Evolutionary conservation across 2,888 invertebrate genomes (phyloP).

Genomic region (Acronicta psi): DNA sequence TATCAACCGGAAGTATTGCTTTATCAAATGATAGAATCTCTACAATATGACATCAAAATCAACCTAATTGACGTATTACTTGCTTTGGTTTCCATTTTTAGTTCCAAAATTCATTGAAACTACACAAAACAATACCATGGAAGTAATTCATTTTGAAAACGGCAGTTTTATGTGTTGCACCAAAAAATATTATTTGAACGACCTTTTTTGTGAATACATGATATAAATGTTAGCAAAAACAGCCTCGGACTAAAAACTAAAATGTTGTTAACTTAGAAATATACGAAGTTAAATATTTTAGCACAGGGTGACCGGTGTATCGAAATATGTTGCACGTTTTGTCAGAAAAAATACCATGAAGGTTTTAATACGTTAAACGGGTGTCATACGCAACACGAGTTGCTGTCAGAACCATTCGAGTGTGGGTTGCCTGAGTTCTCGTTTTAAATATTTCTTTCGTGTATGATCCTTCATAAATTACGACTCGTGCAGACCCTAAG

Average conservation of each 20-base stretch:
- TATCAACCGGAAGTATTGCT: too few relatives aligned
- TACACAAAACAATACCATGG: constrained; percentile 4
- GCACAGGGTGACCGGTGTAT: constrained; percentile 53
- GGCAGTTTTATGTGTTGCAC: constrained; percentile 16
- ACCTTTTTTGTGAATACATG: constrained; percentile 23
- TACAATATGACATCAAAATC: constrained; percentile 7
- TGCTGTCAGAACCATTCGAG: too few relatives aligned
- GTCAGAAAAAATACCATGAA: constrained; percentile 2
- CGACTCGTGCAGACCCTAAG: not conserved
- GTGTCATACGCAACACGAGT: not conserved
- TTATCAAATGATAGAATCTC: too few relatives aligned
- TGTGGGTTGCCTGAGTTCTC: too few relatives aligned
- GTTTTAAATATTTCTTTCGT: too few relatives aligned
- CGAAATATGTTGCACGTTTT: constrained; percentile 43
- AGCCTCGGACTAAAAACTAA: constrained; percentile 70
- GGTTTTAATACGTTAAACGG: constrained; percentile 1
- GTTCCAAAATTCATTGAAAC: constrained; percentile 5
- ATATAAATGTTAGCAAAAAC: constrained; percentile 50
- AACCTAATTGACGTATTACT: constrained; percentile 22
- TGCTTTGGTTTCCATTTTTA: constrained; percentile 32
- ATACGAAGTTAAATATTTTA: constrained; percentile 81
- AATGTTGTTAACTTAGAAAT: constrained; percentile 78
- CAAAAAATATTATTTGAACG: constrained; percentile 1
- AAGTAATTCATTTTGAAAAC: constrained; percentile 14
- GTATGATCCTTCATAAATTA: too few relatives aligned